These are phyloP conservation scores for Laodelphax striatellus DNA, from an alignment of 1,140 invertebrate genomes.

Conservation along the genomic window DNA sequence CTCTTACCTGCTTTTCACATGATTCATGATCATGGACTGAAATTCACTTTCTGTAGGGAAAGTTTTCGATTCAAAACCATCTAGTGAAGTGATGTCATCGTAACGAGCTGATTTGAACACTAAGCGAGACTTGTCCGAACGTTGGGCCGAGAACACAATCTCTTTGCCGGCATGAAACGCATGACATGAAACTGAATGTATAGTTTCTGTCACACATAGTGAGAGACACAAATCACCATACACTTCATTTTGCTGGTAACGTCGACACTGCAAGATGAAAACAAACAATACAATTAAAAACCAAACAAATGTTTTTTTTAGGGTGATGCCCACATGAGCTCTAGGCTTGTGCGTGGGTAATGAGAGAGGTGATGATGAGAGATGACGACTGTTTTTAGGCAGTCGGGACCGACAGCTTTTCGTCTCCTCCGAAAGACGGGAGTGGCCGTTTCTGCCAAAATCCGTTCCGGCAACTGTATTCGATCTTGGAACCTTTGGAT, in stretches of 20 bases:
- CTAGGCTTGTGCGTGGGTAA: too few species aligned
- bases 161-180: constrained; percentile 42
- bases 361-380: too few species aligned
- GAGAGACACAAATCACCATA: constrained; percentile 43
- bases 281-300: not conserved
- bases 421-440: too few species aligned
- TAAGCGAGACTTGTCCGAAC: constrained; percentile 34
- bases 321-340: not conserved
- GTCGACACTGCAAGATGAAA: constrained; percentile 37
- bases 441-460: too few species aligned
- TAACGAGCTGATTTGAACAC: constrained; percentile 40
- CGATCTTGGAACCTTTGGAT: too few species aligned
- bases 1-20: constrained; percentile 7
- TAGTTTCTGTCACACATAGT: constrained; percentile 37
- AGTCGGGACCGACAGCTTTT: too few species aligned
- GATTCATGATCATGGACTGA: constrained; percentile 21
- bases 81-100: constrained; percentile 32
- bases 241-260: constrained; percentile 35
- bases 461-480: too few species aligned
- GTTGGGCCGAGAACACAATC: constrained; percentile 42
- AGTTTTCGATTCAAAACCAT: constrained; percentile 31
- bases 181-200: constrained; percentile 42
- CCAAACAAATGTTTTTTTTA: not conserved
- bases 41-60: constrained; percentile 43
- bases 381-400: too few species aligned